Conservation (phyloP, 2,888 invertebrate genomes). For the Priapulus caudatus region DNA sequence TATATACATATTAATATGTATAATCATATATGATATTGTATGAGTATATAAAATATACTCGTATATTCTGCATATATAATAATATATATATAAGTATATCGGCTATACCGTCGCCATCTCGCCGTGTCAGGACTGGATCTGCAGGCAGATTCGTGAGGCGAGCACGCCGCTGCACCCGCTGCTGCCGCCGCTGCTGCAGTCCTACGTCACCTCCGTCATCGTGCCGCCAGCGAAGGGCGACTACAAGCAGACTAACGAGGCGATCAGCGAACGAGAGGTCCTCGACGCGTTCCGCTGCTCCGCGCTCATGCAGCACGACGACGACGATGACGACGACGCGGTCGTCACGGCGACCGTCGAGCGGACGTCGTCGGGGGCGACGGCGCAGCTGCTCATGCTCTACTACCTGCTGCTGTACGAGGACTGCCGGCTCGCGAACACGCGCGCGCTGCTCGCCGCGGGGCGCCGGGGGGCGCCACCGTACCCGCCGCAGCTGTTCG, state of each 20-base stretch:
- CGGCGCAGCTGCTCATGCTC: slow-evolving; percentile 73
- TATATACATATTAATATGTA: no score
- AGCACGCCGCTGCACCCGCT: slow-evolving; percentile 84
- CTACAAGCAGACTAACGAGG: slow-evolving; percentile 73
- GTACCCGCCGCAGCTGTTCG: slow-evolving; percentile 63
- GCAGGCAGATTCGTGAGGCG: slow-evolving; percentile 76
- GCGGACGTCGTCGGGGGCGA: slow-evolving; percentile 45
- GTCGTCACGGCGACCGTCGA: slow-evolving; percentile 7
- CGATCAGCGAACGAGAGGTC: slow-evolving; percentile 79
- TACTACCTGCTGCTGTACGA: slow-evolving; percentile 87
- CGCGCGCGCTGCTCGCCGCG: slow-evolving; percentile 33
- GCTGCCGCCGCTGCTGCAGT: slow-evolving; percentile 80
- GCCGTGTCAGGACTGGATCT: slow-evolving; percentile 61
- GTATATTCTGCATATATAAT: slow-evolving; percentile 6
- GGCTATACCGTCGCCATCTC: no score
- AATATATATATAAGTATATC: no score
- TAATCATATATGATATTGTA: not conserved
- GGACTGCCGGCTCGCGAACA: slow-evolving; percentile 57
- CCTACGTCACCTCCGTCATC: slow-evolving; percentile 82
- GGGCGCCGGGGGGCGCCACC: slow-evolving; percentile 37
- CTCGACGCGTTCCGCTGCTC: slow-evolving; percentile 37
- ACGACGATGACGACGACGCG: no score
- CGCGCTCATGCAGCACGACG: not conserved
- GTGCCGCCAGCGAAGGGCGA: slow-evolving; percentile 45
- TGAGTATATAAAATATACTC: not conserved